Percentiles rank a stretch among this genome's conserved stretches.
phyloP scores from a whole-genome alignment of 1,140 invertebrate species.

The Tachypleus tridentatus region DNA sequence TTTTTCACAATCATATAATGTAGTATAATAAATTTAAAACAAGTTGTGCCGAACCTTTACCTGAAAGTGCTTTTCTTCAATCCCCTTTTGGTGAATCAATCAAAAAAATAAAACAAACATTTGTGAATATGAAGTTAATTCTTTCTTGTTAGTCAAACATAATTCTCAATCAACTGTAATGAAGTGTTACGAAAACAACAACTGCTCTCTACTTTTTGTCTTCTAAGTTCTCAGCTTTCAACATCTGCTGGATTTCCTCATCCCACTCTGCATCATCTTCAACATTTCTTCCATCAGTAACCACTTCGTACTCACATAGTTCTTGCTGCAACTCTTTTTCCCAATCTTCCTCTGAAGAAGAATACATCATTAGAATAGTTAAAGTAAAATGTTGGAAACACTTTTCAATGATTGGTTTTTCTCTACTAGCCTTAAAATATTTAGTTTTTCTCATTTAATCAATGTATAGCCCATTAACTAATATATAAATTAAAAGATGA shows the following conservation, averaged over 20 bases:
- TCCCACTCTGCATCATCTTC: constrained; percentile 41
- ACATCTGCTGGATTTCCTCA: constrained; percentile 44
- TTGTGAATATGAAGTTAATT: no score
- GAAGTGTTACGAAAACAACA: no score
- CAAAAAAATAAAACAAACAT: no score
- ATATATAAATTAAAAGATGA: background rate
- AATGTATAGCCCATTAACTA: background rate
- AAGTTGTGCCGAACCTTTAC: no score
- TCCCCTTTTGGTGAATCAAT: no score
- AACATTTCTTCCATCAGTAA: constrained; percentile 38
- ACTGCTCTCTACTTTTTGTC: no score
- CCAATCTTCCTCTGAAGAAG: constrained; percentile 66
- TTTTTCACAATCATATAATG: no score
- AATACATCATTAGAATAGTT: background rate
- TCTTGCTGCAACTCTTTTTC: constrained; percentile 83
- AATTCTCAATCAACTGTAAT: no score
- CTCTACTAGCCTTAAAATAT: background rate
- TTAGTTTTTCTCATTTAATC: constrained; percentile 9
- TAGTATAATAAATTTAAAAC: no score
- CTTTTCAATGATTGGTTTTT: background rate
- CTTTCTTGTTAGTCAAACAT: no score
- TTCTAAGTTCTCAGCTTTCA: constrained; percentile 29
- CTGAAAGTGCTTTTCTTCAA: no score
- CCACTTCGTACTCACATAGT: constrained; percentile 82
- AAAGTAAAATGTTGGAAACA: background rate